Conservation (phyloP, 2,113 vertebrate genomes). For the Accipiter cooperii region DNA sequence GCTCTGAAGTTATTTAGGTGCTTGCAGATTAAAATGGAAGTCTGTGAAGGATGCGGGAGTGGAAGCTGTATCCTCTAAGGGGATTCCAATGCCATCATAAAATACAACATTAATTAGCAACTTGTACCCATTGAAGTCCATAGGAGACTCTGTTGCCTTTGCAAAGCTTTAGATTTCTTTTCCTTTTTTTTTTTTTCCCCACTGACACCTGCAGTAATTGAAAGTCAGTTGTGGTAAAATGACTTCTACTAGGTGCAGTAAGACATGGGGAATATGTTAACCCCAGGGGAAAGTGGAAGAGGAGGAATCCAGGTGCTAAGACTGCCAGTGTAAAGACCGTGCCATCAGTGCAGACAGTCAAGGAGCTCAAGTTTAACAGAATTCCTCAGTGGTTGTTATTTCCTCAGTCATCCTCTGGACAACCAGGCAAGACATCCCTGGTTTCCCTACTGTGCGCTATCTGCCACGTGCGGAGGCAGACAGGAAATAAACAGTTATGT, state of each 20-base stretch:
- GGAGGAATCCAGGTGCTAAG: background rate
- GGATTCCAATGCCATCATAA: background rate
- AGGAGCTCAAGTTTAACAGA: background rate
- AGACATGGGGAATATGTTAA: background rate
- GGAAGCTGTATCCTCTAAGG: background rate
- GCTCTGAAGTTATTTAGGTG: background rate
- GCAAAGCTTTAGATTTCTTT: background rate
- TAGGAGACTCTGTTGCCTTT: background rate
- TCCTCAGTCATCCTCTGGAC: background rate
- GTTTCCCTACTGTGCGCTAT: accelerated
- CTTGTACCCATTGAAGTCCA: background rate
- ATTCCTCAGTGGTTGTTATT: background rate
- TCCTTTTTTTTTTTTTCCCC: accelerated
- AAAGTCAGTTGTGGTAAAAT: background rate
- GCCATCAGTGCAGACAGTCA: background rate
- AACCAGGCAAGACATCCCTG: background rate
- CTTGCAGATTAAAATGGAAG: background rate
- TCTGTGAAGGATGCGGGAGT: background rate
- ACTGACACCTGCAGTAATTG: background rate
- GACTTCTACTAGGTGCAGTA: background rate
- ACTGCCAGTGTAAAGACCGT: background rate
- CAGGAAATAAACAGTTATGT: background rate
- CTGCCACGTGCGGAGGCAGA: background rate
- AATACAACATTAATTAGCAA: background rate
- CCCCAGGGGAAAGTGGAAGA: background rate